These are phyloP conservation scores for Lepidocolaptes lacrymiger DNA, from an alignment of 2,797 vertebrate species.

Conservation along the genomic window DNA sequence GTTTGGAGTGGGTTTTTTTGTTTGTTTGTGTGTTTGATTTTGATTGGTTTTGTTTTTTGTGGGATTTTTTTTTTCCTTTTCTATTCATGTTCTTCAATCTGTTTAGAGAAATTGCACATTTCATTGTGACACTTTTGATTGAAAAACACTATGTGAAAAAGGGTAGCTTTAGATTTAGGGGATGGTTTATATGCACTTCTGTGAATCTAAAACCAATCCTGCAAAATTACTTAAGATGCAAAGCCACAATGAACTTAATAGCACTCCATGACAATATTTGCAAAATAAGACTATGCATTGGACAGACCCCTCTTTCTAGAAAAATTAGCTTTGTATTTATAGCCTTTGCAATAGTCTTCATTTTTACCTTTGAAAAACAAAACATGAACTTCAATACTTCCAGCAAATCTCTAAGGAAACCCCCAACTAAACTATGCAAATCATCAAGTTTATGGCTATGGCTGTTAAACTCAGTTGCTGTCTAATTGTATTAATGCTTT, in stretches of 20 bases:
- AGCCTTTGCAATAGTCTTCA: not conserved
- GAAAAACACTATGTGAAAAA: not conserved
- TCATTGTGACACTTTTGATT: not conserved
- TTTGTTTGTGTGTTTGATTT: too few relatives aligned
- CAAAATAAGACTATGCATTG: not conserved
- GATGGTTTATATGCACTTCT: not conserved
- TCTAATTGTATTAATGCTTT: constrained; percentile 31
- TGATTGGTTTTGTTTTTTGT: too few relatives aligned
- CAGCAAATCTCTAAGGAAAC: constrained; percentile 19
- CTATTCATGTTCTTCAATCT: not conserved
- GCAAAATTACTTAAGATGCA: not conserved
- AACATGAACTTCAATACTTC: not conserved
- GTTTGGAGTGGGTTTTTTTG: accelerated
- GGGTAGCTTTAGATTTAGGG: not conserved
- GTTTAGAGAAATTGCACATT: not conserved
- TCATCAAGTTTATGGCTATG: constrained; percentile 28
- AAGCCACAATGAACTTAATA: not conserved
- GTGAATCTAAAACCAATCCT: not conserved
- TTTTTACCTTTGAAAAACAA: constrained; percentile 6
- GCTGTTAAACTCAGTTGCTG: constrained; percentile 10
- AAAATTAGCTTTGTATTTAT: not conserved
- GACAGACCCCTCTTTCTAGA: not conserved
- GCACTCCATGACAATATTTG: not conserved
- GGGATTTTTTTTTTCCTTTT: not conserved
- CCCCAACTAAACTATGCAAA: not conserved